Conservation (phyloP, 2,797 vertebrate genomes). For the Sebastes taczanowskii region DNA sequence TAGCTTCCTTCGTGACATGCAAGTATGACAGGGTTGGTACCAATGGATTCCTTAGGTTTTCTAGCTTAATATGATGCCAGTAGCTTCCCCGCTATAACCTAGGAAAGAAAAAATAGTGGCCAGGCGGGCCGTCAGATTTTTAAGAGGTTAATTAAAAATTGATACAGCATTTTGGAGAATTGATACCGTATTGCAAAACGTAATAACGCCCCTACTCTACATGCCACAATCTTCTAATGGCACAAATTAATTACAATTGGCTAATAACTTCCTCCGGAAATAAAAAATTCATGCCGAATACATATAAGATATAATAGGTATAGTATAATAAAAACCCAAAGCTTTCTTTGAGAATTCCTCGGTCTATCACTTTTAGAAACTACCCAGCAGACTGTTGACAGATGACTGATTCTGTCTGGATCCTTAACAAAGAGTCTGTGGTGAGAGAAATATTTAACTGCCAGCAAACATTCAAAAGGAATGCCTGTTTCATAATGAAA, state of each 20-base stretch:
- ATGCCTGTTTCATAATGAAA: conserved; percentile 43
- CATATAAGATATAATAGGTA: background rate
- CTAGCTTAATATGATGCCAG: no score
- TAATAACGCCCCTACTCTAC: background rate
- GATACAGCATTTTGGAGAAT: background rate
- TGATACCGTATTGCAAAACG: background rate
- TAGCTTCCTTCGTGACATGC: background rate
- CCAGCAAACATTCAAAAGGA: conserved; percentile 40
- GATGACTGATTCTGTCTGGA: conserved; percentile 9
- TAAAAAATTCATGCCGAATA: background rate
- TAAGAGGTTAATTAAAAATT: background rate
- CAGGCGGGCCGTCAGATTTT: no score
- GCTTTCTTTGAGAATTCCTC: background rate
- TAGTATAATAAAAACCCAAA: background rate
- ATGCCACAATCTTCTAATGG: background rate
- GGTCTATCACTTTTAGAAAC: conserved; percentile 1
- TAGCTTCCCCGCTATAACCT: no score
- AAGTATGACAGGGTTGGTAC: background rate
- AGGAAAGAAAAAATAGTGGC: rapidly evolving
- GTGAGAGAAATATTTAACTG: conserved; percentile 32
- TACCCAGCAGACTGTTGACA: background rate
- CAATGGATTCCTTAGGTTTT: background rate
- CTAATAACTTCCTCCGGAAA: background rate
- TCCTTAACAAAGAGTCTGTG: conserved; percentile 29
- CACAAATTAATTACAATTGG: background rate